These are phyloP conservation scores for Microcebus lehilahytsara DNA, from an alignment of 2,113 vertebrate genomes.

Conservation along the genomic window DNA sequence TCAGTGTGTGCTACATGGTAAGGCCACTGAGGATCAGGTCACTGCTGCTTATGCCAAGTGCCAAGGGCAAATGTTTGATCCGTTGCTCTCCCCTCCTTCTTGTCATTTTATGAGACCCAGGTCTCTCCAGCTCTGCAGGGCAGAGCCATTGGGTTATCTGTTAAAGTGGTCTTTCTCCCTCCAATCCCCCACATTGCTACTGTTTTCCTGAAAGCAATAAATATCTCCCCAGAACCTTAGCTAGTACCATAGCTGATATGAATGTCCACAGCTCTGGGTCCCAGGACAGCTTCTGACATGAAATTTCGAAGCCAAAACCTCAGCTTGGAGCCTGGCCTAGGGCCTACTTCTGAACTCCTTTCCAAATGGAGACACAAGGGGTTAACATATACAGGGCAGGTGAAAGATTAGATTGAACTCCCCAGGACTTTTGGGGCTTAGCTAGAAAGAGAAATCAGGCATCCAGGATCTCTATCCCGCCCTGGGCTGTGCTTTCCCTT, in stretches of 20 bases:
- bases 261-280: neutral
- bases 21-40: neutral
- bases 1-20: neutral
- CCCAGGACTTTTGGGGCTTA: neutral
- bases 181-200: neutral
- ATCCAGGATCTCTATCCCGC: neutral
- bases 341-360: slow-evolving; percentile 17
- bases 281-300: neutral
- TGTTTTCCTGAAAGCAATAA: slow-evolving; percentile 35
- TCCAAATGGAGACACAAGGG: neutral
- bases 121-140: neutral
- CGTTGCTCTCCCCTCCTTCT: neutral
- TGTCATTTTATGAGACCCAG: neutral
- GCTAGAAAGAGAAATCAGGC: slow-evolving; percentile 21
- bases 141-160: neutral
- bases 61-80: neutral
- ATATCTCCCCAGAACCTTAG: neutral
- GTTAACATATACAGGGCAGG: neutral
- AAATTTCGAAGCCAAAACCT: neutral
- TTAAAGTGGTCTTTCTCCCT: neutral
- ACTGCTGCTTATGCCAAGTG: neutral
- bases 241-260: neutral
- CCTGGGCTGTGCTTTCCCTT: slow-evolving; percentile 12
- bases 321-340: neutral
- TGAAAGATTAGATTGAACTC: slow-evolving; percentile 10